phyloP scores from a whole-genome alignment of 2,797 vertebrate species.

The Coracias cyanogaster region DNA sequence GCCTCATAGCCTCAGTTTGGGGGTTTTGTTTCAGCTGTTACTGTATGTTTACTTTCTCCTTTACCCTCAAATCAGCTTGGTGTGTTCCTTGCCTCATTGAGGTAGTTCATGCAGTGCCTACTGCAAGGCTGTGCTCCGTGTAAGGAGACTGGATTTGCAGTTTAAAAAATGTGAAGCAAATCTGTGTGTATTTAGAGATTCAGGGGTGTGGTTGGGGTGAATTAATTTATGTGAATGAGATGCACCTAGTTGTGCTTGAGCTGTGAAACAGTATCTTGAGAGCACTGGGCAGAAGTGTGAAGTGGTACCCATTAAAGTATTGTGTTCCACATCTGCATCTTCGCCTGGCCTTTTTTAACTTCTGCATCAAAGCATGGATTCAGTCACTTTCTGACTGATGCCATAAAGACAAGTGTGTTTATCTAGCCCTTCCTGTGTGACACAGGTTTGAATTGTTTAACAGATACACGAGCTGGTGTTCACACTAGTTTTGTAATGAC shows the following conservation, averaged over 20 bases:
- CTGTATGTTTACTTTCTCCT: background rate
- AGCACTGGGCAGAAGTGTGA: background rate
- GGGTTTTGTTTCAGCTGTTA: background rate
- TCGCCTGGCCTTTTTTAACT: background rate
- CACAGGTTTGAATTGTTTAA: background rate
- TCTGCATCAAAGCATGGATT: background rate
- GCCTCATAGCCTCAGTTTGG: background rate
- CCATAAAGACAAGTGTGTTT: background rate
- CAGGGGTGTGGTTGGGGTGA: background rate
- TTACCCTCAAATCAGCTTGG: rapidly evolving
- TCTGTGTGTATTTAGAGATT: background rate
- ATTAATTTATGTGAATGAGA: background rate
- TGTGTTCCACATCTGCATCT: background rate
- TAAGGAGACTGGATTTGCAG: background rate
- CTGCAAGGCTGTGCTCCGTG: background rate
- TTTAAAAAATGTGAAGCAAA: background rate
- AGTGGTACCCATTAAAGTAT: background rate
- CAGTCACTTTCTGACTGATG: background rate
- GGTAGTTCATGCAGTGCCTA: background rate
- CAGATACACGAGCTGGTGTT: background rate
- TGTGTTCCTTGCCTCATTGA: background rate
- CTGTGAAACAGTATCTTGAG: background rate
- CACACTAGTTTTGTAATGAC: background rate
- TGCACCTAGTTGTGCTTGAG: background rate
- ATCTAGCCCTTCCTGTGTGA: background rate